Base-by-base conservation (phyloP, 2,888 invertebrate species). In the Sarcophaga variegata region DNA sequence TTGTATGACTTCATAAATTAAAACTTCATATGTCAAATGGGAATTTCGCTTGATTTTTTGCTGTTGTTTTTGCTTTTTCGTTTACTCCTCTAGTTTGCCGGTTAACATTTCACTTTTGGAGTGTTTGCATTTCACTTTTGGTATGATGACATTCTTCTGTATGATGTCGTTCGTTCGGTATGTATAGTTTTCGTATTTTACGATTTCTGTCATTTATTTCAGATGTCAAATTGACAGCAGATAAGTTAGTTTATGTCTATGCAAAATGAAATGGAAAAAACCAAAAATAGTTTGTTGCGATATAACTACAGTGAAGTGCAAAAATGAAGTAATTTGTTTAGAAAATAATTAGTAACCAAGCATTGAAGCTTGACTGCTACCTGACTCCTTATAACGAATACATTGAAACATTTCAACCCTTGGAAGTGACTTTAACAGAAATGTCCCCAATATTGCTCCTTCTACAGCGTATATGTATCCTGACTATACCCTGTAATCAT, bases 1-100 rank as follows among this genome's bases (percentile, higher is more conserved):
- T 76, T 8, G 45, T 62, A 63, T 64, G 67, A 87, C 83, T 88
- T 88, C 87, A 88, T 88, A 88, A 88, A 88, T 88, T 88, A 88
- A 88, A 88, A 87, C 84, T 86, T 88, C 88, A 87, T 86, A 84
- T 87, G 87, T 88, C 88, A 88, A 84, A 86, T 85, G 78, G 78
- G 81, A 85, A 81, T 75, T 79, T 78, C n/a, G 76, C 12, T 66
- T 27, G 54, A 45, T 60, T 66, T 74, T 66, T 67, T 59, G 5
- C 17, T 10, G 27, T 63, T 59, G 49, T 64, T 71, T 78, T 72
- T 49, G 12, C 14, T 14, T 66, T 69, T 54, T 67, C 78, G 71
- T 82, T 85, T 88, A 84, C 88, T 86, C 87, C 89, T 89, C 90
- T 82, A 71, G 70, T 76, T 72, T 78, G 75, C 49, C 80, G 75